phyloP scores from a whole-genome alignment of 2,113 vertebrate species.

The Pampusana beccarii region DNA sequence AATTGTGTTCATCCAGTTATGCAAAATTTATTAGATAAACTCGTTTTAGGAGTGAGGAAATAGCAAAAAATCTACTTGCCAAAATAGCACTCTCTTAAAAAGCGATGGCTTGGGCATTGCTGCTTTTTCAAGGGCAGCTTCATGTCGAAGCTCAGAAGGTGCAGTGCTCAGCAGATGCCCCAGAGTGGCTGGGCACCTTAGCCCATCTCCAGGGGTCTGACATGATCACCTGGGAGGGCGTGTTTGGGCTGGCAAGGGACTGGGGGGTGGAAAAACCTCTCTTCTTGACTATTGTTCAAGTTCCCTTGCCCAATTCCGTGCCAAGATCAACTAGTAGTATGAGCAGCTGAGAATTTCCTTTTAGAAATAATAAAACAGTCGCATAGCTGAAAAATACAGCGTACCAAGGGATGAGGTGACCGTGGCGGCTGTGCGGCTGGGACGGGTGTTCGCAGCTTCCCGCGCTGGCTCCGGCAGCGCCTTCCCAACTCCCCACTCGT shows the following conservation, averaged over 20 bases:
- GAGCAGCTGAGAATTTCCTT: background rate
- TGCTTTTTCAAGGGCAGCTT: background rate
- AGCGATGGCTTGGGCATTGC: background rate
- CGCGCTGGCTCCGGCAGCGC: background rate
- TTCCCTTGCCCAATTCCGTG: background rate
- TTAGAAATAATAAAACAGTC: background rate
- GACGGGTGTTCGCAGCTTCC: background rate
- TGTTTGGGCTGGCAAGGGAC: background rate
- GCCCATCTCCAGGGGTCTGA: background rate
- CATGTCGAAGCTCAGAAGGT: background rate
- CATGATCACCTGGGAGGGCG: background rate
- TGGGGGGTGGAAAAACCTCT: background rate
- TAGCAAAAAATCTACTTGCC: background rate
- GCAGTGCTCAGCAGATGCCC: background rate
- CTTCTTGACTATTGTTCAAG: background rate
- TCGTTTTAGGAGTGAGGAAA: background rate
- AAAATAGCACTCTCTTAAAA: background rate
- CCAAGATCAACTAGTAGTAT: background rate
- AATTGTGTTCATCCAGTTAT: background rate
- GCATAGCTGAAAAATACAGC: background rate
- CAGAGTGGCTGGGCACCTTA: background rate
- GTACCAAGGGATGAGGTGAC: background rate
- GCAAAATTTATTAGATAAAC: background rate
- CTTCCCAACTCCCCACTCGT: accelerated
- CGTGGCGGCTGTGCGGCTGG: accelerated